A percentile compares a stretch with the other conserved stretches of the same genome.
Conservation (phyloP, 1,140 invertebrate genomes). For the Leptestheria dahalacensis region DNA sequence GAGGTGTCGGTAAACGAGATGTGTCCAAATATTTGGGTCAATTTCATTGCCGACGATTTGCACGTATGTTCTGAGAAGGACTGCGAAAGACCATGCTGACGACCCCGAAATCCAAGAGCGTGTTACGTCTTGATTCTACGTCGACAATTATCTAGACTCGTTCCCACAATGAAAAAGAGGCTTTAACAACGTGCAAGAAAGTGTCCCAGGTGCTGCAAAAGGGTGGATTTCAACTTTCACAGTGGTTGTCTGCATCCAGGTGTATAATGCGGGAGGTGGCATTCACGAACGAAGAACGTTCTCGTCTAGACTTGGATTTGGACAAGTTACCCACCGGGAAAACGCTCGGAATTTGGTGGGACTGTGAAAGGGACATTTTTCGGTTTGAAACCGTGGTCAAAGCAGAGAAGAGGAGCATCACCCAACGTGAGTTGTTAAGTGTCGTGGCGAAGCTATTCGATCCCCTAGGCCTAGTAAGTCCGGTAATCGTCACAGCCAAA, state of each 20-base stretch:
- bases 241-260: not conserved
- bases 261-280: not conserved
- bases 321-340: not conserved
- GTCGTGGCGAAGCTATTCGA: slow-evolving; percentile 28
- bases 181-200: not conserved
- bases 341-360: not conserved
- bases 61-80: not conserved
- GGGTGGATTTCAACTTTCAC: slow-evolving; percentile 14
- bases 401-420: not conserved
- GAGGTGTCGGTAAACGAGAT: not conserved
- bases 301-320: not conserved
- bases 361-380: not conserved
- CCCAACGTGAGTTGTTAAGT: slow-evolving; percentile 24
- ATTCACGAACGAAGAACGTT: not conserved
- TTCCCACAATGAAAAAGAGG: slow-evolving; percentile 4
- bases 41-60: slow-evolving; percentile 6
- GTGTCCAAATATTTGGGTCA: slow-evolving; percentile 3
- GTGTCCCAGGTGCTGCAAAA: not conserved
- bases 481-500: slow-evolving; percentile 27
- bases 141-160: slow-evolving; percentile 12
- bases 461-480: slow-evolving; percentile 28
- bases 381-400: not conserved
- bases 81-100: not conserved
- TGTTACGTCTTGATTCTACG: slow-evolving; percentile 7
- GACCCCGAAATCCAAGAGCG: not conserved